phyloP scores from a whole-genome alignment of 2,888 invertebrate genomes.

The Sphinx pinastri region DNA sequence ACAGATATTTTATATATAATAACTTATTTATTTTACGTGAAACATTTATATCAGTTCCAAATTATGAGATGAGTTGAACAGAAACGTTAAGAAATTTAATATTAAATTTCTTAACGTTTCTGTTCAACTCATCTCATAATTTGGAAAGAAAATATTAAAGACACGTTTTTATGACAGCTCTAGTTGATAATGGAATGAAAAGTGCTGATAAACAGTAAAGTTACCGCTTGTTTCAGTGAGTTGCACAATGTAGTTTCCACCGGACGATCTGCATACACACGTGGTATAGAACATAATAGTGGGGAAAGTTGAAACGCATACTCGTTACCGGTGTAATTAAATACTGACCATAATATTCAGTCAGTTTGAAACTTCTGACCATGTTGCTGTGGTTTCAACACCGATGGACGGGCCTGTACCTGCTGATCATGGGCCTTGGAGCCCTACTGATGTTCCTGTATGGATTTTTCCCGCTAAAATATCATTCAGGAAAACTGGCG shows the following conservation, averaged over 20 bases:
- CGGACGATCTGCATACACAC: constrained; percentile 9
- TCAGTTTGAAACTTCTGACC: constrained; percentile 30
- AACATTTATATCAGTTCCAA: too few species aligned
- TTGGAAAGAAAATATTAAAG: too few species aligned
- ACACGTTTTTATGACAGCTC: background rate
- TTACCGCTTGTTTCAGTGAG: constrained; percentile 2
- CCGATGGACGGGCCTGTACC: constrained; percentile 74
- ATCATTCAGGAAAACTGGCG: constrained; percentile 76
- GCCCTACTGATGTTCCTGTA: constrained; percentile 80
- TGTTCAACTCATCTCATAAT: too few species aligned
- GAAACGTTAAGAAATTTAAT: too few species aligned
- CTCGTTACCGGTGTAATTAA: constrained; percentile 4
- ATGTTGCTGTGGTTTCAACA: constrained; percentile 74
- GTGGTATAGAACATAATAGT: constrained; percentile 14
- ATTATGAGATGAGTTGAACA: too few species aligned
- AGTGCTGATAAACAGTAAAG: constrained; percentile 7
- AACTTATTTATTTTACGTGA: too few species aligned
- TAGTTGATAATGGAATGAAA: background rate
- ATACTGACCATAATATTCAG: background rate
- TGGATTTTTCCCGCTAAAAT: constrained; percentile 85
- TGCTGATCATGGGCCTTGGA: constrained; percentile 64
- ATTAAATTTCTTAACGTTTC: too few species aligned
- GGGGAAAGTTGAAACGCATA: constrained; percentile 7
- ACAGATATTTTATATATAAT: too few species aligned
- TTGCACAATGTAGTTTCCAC: constrained; percentile 22